A percentile compares a stretch with the other conserved stretches of the same genome.
These are phyloP conservation scores for Phrynocephalus vlangalii DNA, from an alignment of 2,797 vertebrate species.

Conservation along the genomic window DNA sequence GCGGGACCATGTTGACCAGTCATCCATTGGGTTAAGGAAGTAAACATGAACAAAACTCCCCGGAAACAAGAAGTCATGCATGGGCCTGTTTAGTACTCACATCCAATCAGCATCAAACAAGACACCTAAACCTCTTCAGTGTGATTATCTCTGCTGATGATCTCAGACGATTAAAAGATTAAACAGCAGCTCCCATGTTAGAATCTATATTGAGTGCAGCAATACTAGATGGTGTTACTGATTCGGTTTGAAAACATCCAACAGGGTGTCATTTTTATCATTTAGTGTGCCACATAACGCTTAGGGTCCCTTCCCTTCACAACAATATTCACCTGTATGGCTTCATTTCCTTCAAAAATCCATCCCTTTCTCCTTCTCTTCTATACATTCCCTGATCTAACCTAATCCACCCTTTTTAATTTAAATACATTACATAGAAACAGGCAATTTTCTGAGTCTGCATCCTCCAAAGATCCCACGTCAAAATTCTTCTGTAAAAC, in stretches of 20 bases:
- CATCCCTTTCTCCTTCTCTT: background rate
- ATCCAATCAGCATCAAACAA: conserved; percentile 27
- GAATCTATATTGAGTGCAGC: background rate
- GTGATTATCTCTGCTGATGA: conserved; percentile 16
- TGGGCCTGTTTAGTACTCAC: background rate
- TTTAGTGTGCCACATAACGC: background rate
- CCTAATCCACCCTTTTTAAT: background rate
- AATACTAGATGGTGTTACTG: background rate
- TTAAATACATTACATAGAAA: background rate
- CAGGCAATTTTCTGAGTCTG: background rate
- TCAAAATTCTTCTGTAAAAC: background rate
- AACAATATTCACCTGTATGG: too few species aligned
- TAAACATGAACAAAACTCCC: too few species aligned
- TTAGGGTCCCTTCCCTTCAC: background rate
- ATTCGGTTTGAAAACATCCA: too few species aligned
- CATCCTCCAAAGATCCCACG: background rate
- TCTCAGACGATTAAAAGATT: conserved; percentile 16
- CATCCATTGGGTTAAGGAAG: too few species aligned
- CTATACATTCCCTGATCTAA: background rate
- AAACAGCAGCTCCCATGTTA: background rate
- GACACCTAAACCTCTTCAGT: conserved; percentile 6
- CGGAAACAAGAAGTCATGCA: too few species aligned
- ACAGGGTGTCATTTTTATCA: conserved; percentile 1
- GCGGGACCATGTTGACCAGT: too few species aligned
- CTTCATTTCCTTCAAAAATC: background rate